Base-by-base conservation (phyloP, 2,888 invertebrate species). In the Phortica okadai region DNA sequence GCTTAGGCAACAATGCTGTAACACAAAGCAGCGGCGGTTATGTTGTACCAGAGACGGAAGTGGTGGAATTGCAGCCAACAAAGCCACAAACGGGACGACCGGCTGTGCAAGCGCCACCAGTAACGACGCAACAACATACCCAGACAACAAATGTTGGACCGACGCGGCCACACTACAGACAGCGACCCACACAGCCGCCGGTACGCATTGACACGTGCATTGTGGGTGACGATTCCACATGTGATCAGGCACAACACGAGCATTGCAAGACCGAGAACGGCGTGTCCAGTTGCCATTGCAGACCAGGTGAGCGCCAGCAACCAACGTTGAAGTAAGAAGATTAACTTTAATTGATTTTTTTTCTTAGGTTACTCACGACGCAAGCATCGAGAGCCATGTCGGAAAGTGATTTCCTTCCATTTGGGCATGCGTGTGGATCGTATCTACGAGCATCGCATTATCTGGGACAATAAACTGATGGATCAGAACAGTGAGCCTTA, bases 171-270 rank as follows among this genome's bases (percentile, higher is more conserved):
- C 95, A 90, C 94, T 96, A 79, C 76, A 84, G 91, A 25, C 89
- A 90, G 41, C 85, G 90, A 67, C 88, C 90, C 2, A 91, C 91
- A 5, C 91, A 89, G 74, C 91, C 91, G 10, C 92, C 92, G 0
- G 92, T 92, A 88, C 83, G 97, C 82, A 98, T 98, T 79, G 98
- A 98, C 90, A 98, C 98, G 0, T 98, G 98, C 86, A 97, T 98
- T 25, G 97, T 98, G 0, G 98, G 97, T 0, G 97, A 98, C 84
- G 96, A 97, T 84, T 95, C 96, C 0, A 97, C 98, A 0, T 98
- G 98, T 83, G 97, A 97, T 87, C 94, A 94, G 75, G 95, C 96
- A 0, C 96, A 97, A 89, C 96, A 97, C 86, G 98, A 98, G 89
- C 95, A 95, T 74, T 98, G 98, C 88, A 94, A 95, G 79, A 98